Conservation (phyloP, 2,888 invertebrate species). For the Agrilus mali region DNA sequence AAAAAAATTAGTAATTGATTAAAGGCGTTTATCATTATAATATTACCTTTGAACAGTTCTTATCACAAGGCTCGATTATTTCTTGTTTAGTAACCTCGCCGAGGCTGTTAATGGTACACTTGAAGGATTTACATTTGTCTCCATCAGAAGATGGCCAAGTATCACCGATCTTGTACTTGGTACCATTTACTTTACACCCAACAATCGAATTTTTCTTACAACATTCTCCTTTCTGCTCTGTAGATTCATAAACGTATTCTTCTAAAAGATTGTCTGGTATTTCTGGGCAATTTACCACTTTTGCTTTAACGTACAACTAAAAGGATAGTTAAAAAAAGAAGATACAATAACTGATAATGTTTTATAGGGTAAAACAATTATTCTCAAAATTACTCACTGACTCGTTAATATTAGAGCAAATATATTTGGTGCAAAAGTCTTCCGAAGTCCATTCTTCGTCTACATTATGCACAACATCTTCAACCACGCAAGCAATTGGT, state of each 20-base stretch:
- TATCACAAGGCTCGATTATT: conserved; percentile 42
- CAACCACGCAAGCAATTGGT: conserved; percentile 42
- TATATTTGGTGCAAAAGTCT: conserved; percentile 49
- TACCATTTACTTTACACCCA: conserved; percentile 42
- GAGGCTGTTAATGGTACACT: conserved; percentile 35
- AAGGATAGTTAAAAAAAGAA: too few relatives aligned
- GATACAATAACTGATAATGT: too few relatives aligned
- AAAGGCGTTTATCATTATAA: too few relatives aligned
- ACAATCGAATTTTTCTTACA: conserved; percentile 40
- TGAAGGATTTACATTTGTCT: conserved; percentile 43
- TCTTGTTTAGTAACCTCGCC: conserved; percentile 42
- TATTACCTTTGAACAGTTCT: conserved; percentile 31
- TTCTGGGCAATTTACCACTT: conserved; percentile 39
- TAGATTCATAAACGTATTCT: conserved; percentile 41
- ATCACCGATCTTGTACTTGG: conserved; percentile 41
- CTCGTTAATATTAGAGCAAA: conserved; percentile 42
- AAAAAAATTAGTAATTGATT: background rate
- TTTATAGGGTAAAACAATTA: too few relatives aligned
- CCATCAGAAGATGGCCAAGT: conserved; percentile 42
- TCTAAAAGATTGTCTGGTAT: conserved; percentile 30
- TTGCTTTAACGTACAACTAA: conserved; percentile 44
- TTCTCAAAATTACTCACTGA: conserved; percentile 19
- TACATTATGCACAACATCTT: conserved; percentile 34
- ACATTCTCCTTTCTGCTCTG: conserved; percentile 39
- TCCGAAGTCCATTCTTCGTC: conserved; percentile 46